Evolutionary conservation across 2,113 vertebrate species (phyloP).

Genomic region (Crotophaga sulcirostris): DNA sequence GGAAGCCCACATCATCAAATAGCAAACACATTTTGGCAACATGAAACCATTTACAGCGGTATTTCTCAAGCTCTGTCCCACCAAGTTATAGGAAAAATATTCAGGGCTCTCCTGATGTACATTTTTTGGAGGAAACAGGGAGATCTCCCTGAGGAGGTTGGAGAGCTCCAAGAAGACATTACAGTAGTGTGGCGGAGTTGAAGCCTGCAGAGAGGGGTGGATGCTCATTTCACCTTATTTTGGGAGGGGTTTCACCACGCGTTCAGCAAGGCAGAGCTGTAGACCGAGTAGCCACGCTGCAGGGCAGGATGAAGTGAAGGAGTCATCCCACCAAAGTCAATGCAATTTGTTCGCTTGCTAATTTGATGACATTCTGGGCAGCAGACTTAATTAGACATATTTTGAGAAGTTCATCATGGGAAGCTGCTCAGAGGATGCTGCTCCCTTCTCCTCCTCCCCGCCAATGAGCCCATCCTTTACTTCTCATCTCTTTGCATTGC

Average conservation of each 20-base stretch:
- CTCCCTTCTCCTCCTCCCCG: background rate
- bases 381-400: background rate
- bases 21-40: slow-evolving; percentile 76
- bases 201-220: background rate
- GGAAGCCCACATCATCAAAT: slow-evolving; percentile 67
- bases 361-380: slow-evolving; percentile 9
- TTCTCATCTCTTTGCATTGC: accelerated
- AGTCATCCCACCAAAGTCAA: background rate
- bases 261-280: background rate
- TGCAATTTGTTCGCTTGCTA: background rate
- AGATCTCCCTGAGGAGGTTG: background rate
- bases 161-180: background rate
- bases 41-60: background rate
- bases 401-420: background rate
- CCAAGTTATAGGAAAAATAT: slow-evolving; percentile 31
- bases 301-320: accelerated
- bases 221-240: background rate
- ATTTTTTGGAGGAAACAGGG: background rate
- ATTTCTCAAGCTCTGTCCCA: slow-evolving; percentile 11
- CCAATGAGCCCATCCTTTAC: accelerated
- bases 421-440: background rate
- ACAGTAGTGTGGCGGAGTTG: accelerated
- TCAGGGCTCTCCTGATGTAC: background rate
- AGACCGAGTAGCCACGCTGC: accelerated
- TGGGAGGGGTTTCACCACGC: background rate